Evolutionary conservation across 2,888 invertebrate species (phyloP).

Genomic region (Polyommatus icarus): DNA sequence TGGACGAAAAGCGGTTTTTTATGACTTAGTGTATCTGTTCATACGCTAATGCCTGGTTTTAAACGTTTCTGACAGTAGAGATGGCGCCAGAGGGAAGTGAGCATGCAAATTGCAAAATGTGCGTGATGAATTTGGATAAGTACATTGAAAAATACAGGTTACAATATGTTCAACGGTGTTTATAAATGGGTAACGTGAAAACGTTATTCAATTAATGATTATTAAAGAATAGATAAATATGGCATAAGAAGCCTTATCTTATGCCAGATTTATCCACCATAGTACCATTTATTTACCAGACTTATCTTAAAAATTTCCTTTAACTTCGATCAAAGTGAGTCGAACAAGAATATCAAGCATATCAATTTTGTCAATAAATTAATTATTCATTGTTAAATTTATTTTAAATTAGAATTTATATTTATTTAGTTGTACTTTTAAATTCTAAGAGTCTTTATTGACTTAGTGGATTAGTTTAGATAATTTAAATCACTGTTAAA

Average conservation of each 20-base stretch:
- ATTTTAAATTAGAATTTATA: conserved; percentile 58
- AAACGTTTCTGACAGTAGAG: too few relatives aligned
- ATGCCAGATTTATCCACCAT: too few relatives aligned
- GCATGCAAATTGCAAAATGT: too few relatives aligned
- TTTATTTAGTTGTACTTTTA: conserved; percentile 56
- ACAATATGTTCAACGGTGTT: neutral
- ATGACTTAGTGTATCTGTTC: too few relatives aligned
- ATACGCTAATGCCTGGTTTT: too few relatives aligned
- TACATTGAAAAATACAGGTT: neutral
- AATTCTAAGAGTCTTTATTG: conserved; percentile 59
- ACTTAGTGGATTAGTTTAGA: conserved; percentile 65
- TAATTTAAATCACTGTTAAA: conserved; percentile 80
- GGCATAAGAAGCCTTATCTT: neutral
- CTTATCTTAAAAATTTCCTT: conserved; percentile 21
- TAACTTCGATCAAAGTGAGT: conserved; percentile 53
- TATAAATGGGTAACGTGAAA: too few relatives aligned
- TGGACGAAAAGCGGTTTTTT: too few relatives aligned
- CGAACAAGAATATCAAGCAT: conserved; percentile 77
- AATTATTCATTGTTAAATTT: conserved; percentile 50
- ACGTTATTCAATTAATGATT: neutral
- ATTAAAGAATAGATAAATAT: neutral
- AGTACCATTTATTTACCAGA: too few relatives aligned
- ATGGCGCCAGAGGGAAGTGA: too few relatives aligned
- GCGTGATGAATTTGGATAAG: too few relatives aligned
- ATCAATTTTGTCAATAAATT: conserved; percentile 55